Evolutionary conservation across 2,797 vertebrate genomes (phyloP).

Genomic region (Crax fasciolata): DNA sequence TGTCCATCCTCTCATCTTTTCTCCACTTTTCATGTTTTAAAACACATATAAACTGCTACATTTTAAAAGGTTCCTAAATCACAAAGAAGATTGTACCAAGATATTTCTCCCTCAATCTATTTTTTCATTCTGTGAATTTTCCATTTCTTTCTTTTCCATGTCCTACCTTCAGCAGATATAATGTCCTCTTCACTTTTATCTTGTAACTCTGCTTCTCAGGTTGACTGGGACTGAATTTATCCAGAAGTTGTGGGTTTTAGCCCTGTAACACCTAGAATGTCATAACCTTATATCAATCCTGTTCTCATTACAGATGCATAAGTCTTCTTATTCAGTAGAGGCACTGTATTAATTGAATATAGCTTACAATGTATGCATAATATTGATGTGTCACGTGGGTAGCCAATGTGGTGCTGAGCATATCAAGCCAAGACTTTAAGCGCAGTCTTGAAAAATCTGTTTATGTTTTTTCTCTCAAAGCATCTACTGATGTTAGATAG

Average conservation of each 20-base stretch:
- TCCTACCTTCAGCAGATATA: neutral
- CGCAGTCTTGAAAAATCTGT: rapidly evolving
- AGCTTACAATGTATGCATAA: rapidly evolving
- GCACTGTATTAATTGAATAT: neutral
- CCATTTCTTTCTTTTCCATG: neutral
- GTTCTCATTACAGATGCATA: neutral
- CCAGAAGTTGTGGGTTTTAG: neutral
- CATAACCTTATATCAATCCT: neutral
- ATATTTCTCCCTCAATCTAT: neutral
- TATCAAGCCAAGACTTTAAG: neutral
- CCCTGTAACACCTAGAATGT: neutral
- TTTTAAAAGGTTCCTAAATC: neutral
- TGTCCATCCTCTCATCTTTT: neutral
- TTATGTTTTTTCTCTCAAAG: neutral
- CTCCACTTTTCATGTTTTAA: neutral
- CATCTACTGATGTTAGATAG: neutral
- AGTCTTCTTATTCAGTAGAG: neutral
- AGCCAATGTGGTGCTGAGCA: rapidly evolving
- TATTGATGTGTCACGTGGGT: rapidly evolving
- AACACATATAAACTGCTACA: neutral
- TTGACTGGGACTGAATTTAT: neutral
- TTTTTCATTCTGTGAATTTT: neutral
- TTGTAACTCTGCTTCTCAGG: neutral
- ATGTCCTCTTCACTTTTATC: neutral
- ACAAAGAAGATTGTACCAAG: neutral